A percentile compares a stretch with the other conserved stretches of the same genome.
phyloP scores from a whole-genome alignment of 2,888 invertebrate genomes.

The Eupeodes luniger region DNA sequence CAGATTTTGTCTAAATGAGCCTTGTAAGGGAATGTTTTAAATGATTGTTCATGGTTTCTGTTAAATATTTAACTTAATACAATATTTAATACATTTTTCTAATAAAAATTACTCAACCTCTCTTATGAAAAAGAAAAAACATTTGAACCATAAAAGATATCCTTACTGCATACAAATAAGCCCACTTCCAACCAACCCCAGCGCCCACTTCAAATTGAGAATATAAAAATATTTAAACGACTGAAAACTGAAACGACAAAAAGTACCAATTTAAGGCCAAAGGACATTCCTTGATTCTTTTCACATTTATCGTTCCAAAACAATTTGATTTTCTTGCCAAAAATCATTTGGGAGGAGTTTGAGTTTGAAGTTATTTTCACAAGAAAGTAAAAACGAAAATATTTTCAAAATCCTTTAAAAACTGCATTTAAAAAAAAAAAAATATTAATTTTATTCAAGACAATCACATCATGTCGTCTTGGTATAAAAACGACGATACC shows the following conservation, averaged over 20 bases:
- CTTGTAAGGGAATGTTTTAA: too few relatives aligned
- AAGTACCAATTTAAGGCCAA: slow-evolving; percentile 70
- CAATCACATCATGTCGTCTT: slow-evolving; percentile 9
- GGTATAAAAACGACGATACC: neutral
- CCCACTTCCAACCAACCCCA: slow-evolving; percentile 30
- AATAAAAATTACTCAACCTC: neutral
- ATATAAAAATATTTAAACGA: slow-evolving; percentile 80
- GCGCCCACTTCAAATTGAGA: slow-evolving; percentile 78
- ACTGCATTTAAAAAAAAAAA: slow-evolving; percentile 38
- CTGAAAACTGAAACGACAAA: slow-evolving; percentile 60
- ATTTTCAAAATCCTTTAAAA: slow-evolving; percentile 8
- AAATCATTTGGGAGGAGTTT: slow-evolving; percentile 13
- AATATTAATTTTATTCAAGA: slow-evolving; percentile 59
- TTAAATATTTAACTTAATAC: too few relatives aligned
- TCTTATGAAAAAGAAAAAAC: neutral
- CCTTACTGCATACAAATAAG: slow-evolving; percentile 51
- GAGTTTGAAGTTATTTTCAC: neutral
- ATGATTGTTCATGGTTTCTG: too few relatives aligned
- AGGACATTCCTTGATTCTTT: slow-evolving; percentile 62
- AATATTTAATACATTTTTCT: too few relatives aligned
- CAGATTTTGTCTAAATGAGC: too few relatives aligned
- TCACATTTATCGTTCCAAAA: slow-evolving; percentile 62
- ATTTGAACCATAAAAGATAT: slow-evolving; percentile 5
- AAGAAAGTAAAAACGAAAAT: neutral
- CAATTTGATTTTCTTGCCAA: slow-evolving; percentile 65